Percentiles rank a stretch among this genome's conserved stretches.
Evolutionary conservation across 2,797 vertebrate genomes (phyloP).

Genomic region (Paramormyrops hopkinsi): DNA sequence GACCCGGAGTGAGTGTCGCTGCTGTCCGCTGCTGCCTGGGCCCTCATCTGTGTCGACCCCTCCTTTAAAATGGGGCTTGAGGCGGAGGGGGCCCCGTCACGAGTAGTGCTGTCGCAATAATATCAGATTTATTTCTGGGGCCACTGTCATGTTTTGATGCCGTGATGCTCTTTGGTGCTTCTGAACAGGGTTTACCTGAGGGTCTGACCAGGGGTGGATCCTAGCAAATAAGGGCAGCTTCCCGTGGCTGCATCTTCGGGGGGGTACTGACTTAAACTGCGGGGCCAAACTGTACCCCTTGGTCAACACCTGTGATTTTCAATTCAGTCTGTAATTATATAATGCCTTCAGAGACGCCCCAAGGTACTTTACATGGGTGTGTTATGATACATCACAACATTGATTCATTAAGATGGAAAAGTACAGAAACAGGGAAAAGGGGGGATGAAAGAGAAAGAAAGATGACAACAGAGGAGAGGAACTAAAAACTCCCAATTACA

Average conservation of each 20-base stretch:
- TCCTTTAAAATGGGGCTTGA: background rate
- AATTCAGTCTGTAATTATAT: background rate
- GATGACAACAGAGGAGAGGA: background rate
- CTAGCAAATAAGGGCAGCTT: background rate
- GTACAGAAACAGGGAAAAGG: background rate
- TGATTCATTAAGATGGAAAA: background rate
- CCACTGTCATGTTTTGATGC: background rate
- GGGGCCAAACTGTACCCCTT: background rate
- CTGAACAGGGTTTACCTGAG: background rate
- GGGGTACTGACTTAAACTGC: background rate
- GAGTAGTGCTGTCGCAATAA: background rate
- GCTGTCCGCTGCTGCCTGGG: background rate
- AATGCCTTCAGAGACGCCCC: background rate
- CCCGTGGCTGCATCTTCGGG: background rate
- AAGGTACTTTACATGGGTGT: background rate
- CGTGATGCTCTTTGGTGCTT: background rate
- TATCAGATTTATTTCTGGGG: background rate
- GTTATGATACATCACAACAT: background rate
- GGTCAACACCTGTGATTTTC: background rate
- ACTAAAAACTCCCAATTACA: background rate
- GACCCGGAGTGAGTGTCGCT: conserved; percentile 83
- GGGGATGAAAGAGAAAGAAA: background rate
- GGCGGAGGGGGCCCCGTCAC: background rate
- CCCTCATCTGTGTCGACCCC: background rate
- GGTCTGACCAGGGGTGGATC: background rate